Evolutionary conservation across 2,888 invertebrate genomes (phyloP).

Genomic region (Nesidiocoris tenuis): DNA sequence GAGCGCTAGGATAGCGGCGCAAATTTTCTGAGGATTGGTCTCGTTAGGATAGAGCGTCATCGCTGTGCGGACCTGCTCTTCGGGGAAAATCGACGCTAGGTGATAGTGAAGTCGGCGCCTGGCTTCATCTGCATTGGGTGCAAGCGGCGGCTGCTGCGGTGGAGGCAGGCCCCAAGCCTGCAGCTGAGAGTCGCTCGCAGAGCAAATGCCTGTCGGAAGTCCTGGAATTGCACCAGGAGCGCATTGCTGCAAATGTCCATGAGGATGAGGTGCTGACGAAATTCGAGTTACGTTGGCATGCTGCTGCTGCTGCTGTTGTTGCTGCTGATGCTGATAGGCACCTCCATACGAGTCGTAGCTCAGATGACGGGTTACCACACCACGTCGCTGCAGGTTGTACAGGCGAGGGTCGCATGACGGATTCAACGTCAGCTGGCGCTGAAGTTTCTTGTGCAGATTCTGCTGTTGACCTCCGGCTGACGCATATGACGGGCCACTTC

Average conservation of each 20-base stretch:
- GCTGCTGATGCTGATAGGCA: slow-evolving; percentile 45
- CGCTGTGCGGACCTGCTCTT: slow-evolving; percentile 82
- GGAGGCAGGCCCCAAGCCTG: slow-evolving; percentile 49
- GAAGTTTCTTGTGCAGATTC: slow-evolving; percentile 76
- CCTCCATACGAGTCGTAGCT: slow-evolving; percentile 50
- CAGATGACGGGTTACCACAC: slow-evolving; percentile 50
- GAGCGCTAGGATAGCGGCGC: slow-evolving; percentile 79
- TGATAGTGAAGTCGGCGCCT: slow-evolving; percentile 80
- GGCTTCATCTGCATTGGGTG: slow-evolving; percentile 61
- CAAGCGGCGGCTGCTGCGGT: slow-evolving; percentile 52
- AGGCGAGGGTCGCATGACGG: slow-evolving; percentile 74
- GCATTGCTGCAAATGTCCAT: slow-evolving; percentile 53
- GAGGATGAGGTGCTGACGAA: slow-evolving; percentile 67
- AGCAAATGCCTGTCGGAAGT: slow-evolving; percentile 54
- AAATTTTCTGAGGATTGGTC: slow-evolving; percentile 84
- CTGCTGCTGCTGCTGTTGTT: slow-evolving; percentile 32
- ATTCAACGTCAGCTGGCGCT: slow-evolving; percentile 78
- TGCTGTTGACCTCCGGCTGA: slow-evolving; percentile 25
- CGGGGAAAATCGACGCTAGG: slow-evolving; percentile 87
- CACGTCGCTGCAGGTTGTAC: slow-evolving; percentile 55
- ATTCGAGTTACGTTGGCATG: slow-evolving; percentile 65
- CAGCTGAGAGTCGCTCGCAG: slow-evolving; percentile 49
- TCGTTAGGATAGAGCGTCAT: slow-evolving; percentile 87
- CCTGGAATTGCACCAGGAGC: background rate
- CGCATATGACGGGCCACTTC: background rate